Evolutionary conservation across 2,888 invertebrate genomes (phyloP), one percentile per base, ranked within the genome.

Genomic region (Chrysotoxum bicinctum): DNA sequence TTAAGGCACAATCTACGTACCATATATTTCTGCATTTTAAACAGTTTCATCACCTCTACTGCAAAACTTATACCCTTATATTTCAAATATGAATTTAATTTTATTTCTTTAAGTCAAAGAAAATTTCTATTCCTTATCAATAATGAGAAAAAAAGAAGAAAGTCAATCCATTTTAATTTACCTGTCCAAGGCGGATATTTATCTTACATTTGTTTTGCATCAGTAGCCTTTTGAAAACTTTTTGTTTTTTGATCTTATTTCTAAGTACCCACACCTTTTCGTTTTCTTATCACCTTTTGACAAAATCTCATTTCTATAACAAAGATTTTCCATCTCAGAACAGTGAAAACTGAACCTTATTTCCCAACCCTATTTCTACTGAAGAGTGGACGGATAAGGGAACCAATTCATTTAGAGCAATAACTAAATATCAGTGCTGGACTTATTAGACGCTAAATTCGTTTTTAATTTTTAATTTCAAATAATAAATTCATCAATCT

Each of bases 221-320:
- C 58, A 58, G 58, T 58, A 21, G 58, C 19, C 21, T 58, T 58
- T 37, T 19, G 14, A 37, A 35, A 37, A 19, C 8, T 58, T 58
- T 21, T 37, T 35, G 19, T 23, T 58, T 14, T 37, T 37, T 37
- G 35, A 58, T 37, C 58, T 37, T 37, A 37, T 21, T 19, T 19
- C 32, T 32, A 21, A 12, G 14, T 56, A 35, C 19, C 21, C 14
- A 56, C 32, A 58, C 14, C 7, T 9, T 9, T 4, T n/a, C 26
- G 21, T 54, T 54, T 30, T 56, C 10, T 35, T 14, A n/a, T 58
- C 14, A 58, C 58, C 30, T 54, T 54, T 32, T 54, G 16, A 56
- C 32, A 35, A 56, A 54, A 56, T 19, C 32, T 19, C 19, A 35
- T 37, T 58, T 32, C 14, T 19, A 56, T 19, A 21, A 58, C 35